These are phyloP conservation scores for Monodelphis domestica DNA, from an alignment of 2,797 vertebrate species.

Conservation along the genomic window DNA sequence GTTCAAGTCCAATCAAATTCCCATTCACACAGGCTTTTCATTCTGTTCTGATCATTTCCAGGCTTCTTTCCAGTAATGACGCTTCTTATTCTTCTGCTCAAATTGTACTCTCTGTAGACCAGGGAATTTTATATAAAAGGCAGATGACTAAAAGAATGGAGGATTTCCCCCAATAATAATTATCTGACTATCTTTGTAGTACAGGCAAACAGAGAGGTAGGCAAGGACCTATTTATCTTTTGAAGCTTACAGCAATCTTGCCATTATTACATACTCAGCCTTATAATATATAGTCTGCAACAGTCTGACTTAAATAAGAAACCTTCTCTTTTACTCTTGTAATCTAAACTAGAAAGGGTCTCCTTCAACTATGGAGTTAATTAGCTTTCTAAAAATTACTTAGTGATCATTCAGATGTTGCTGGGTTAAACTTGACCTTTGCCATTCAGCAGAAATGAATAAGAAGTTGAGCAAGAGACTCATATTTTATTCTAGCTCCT, in stretches of 20 bases:
- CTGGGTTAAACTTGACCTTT: slow-evolving; percentile 10
- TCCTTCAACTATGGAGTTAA: background rate
- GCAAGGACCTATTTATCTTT: background rate
- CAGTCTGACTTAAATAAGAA: background rate
- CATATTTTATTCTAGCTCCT: background rate
- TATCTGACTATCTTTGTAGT: background rate
- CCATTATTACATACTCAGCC: background rate
- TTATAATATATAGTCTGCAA: slow-evolving; percentile 9
- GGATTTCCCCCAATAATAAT: background rate
- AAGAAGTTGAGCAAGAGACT: slow-evolving; percentile 1
- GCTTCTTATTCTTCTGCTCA: background rate
- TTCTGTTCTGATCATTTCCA: background rate
- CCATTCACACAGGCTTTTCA: background rate
- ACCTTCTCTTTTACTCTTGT: background rate
- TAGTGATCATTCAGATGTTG: slow-evolving; percentile 21
- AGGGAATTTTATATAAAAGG: slow-evolving; percentile 25
- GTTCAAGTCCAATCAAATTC: background rate
- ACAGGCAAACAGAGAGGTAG: background rate
- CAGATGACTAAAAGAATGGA: slow-evolving; percentile 1
- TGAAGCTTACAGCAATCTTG: slow-evolving; percentile 12
- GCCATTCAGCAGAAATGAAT: background rate
- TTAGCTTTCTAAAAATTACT: slow-evolving; percentile 22
- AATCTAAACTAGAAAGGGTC: background rate
- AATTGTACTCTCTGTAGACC: background rate
- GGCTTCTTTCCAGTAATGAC: background rate